phyloP scores from a whole-genome alignment of 2,113 vertebrate genomes.

The Sialia sialis region DNA sequence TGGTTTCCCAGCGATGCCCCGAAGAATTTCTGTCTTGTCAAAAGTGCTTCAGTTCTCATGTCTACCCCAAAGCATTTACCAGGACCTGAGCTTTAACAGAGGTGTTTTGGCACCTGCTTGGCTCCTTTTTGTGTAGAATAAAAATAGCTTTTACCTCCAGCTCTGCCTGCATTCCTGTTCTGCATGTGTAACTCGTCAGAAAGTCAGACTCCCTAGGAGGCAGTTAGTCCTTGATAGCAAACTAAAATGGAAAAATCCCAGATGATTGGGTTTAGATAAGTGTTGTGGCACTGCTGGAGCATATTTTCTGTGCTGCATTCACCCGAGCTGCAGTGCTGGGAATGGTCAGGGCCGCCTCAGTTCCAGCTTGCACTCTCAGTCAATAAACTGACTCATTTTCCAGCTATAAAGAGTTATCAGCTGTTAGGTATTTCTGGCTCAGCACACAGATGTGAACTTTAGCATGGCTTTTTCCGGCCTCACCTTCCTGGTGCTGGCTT shows the following conservation, averaged over 20 bases:
- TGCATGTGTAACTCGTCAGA: background rate
- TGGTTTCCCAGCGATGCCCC: background rate
- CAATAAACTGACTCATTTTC: background rate
- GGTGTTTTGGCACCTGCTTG: background rate
- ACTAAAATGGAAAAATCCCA: background rate
- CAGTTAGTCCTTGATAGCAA: background rate
- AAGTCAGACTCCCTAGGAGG: background rate
- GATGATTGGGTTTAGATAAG: background rate
- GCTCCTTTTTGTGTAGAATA: background rate
- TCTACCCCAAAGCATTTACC: background rate
- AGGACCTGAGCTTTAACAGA: background rate
- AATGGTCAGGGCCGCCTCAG: accelerated
- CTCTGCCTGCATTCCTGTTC: background rate
- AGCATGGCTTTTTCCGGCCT: background rate
- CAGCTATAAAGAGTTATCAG: background rate
- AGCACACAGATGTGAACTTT: background rate
- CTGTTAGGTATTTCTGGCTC: accelerated
- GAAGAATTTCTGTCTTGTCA: background rate
- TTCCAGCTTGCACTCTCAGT: background rate
- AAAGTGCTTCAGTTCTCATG: accelerated
- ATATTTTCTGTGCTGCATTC: background rate
- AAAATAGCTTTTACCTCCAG: background rate
- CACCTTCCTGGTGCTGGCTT: background rate
- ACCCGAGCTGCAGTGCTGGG: background rate
- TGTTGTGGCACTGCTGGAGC: accelerated